Evolutionary conservation across 2,113 vertebrate species (phyloP).

Genomic region (Pterocles burchelli): DNA sequence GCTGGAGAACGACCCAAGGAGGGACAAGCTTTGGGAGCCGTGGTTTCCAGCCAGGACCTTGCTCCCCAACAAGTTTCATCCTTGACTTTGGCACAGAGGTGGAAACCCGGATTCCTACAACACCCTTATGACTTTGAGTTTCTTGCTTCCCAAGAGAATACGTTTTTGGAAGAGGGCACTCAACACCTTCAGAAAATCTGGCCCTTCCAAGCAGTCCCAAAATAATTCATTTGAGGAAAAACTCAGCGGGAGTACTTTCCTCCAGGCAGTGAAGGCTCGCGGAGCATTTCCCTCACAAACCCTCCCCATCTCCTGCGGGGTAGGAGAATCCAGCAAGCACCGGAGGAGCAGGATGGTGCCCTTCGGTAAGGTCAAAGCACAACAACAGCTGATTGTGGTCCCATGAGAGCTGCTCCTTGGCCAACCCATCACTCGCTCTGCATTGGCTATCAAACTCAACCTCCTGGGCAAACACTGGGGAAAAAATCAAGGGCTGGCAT

Average conservation of each 20-base stretch:
- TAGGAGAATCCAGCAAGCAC: rapidly evolving
- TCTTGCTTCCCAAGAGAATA: neutral
- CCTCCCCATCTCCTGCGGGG: neutral
- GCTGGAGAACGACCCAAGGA: rapidly evolving
- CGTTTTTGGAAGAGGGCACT: neutral
- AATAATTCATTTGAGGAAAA: neutral
- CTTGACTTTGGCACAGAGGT: neutral
- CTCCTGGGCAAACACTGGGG: neutral
- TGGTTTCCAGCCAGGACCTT: neutral
- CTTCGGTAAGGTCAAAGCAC: neutral
- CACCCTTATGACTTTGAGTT: neutral
- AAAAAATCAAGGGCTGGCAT: neutral
- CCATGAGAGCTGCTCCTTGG: neutral
- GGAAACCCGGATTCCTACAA: neutral
- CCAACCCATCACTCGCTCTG: neutral
- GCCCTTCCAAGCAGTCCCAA: neutral
- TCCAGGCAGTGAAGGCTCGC: neutral
- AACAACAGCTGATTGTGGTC: neutral
- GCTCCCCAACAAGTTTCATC: neutral
- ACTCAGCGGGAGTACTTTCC: neutral
- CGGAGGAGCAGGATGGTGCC: neutral
- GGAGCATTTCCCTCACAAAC: neutral
- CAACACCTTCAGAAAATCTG: neutral
- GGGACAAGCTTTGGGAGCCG: neutral
- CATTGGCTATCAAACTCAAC: neutral